phyloP scores from a whole-genome alignment of 2,113 vertebrate genomes.

The Labeo rohita region DNA sequence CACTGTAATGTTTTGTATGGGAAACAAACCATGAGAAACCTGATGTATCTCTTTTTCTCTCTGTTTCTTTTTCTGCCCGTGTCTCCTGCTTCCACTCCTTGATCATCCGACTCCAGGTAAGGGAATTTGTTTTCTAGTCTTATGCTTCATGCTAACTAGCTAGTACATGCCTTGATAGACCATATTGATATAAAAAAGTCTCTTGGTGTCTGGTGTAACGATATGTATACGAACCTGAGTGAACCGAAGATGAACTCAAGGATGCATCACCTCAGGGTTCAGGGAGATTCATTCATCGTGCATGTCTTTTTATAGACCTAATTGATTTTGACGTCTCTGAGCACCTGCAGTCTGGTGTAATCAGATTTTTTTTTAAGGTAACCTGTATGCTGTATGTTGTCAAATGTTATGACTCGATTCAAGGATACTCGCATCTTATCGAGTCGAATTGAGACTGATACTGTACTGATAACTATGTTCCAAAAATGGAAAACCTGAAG shows the following conservation, averaged over 20 bases:
- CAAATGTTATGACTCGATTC: neutral
- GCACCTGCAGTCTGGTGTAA: conserved; percentile 57
- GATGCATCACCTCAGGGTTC: conserved; percentile 8
- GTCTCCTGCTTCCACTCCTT: conserved; percentile 45
- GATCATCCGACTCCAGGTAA: conserved; percentile 66
- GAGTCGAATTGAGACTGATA: neutral
- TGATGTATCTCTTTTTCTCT: conserved; percentile 17
- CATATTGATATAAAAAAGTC: conserved; percentile 9
- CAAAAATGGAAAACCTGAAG: neutral
- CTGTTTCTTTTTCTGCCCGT: neutral
- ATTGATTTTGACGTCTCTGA: conserved; percentile 61
- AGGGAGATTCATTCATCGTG: conserved; percentile 56
- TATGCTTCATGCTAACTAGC: neutral
- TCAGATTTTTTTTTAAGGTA: neutral
- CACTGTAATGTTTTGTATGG: neutral
- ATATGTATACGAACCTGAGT: neutral
- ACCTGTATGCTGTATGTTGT: conserved; percentile 45
- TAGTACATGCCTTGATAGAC: neutral
- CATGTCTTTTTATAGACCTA: conserved; percentile 58
- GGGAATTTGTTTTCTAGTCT: conserved; percentile 46
- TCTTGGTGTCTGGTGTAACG: neutral
- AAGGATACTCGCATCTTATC: neutral
- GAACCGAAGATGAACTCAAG: conserved; percentile 14
- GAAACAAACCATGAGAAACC: conserved; percentile 1
- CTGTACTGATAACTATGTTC: neutral